These are phyloP conservation scores for Cheilosia soror DNA, from an alignment of 2,888 invertebrate genomes.

Conservation along the genomic window DNA sequence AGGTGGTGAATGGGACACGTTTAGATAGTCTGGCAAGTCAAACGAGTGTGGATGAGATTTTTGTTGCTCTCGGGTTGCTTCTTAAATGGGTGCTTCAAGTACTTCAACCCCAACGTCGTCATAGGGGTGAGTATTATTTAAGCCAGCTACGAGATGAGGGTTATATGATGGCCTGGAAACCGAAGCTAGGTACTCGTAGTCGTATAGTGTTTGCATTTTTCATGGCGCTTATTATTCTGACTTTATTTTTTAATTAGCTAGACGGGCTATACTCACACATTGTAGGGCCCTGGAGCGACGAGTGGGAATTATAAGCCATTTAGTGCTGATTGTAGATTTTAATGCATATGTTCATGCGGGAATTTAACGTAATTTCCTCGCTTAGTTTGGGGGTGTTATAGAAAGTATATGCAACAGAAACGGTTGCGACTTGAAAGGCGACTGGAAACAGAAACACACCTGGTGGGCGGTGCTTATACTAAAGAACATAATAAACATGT, in stretches of 20 bases:
- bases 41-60: slow-evolving; percentile 40
- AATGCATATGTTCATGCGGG: slow-evolving; percentile 41
- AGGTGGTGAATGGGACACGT: not conserved
- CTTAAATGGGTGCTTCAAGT: slow-evolving; percentile 8
- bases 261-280: not conserved
- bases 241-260: slow-evolving; percentile 49
- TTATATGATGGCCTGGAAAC: slow-evolving; percentile 4
- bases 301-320: slow-evolving; percentile 8
- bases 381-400: not conserved
- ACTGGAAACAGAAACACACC: too few relatives aligned
- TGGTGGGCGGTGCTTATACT: too few relatives aligned
- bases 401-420: not conserved
- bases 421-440: too few relatives aligned
- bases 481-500: too few relatives aligned
- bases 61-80: slow-evolving; percentile 2
- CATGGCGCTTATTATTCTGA: slow-evolving; percentile 67
- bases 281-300: not conserved
- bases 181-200: not conserved
- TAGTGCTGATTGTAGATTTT: slow-evolving; percentile 55
- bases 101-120: not conserved
- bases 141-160: slow-evolving; percentile 12
- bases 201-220: slow-evolving; percentile 54
- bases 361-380: too few relatives aligned
- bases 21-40: slow-evolving; percentile 33
- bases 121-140: slow-evolving; percentile 3